Percentiles rank a stretch among this genome's conserved stretches.
phyloP scores from a whole-genome alignment of 1,140 invertebrate species.

The Hydropsyche tenuis region DNA sequence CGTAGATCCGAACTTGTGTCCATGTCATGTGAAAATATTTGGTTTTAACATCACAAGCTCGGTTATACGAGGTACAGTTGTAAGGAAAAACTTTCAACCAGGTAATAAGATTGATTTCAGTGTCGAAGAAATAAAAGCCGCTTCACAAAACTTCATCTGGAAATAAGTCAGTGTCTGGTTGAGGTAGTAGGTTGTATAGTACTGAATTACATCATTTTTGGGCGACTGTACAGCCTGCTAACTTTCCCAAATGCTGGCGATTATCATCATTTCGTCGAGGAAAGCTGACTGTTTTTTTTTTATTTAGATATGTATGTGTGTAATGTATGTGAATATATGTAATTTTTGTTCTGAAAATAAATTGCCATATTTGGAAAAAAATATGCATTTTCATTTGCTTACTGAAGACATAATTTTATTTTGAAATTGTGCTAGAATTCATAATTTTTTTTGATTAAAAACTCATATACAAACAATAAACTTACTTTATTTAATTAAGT shows the following conservation, averaged over 20 bases:
- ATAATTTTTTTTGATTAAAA: no score
- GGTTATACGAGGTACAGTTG: slow-evolving; percentile 45
- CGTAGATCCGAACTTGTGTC: slow-evolving; percentile 51
- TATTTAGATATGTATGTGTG: no score
- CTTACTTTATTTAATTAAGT: no score
- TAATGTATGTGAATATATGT: background rate
- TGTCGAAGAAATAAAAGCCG: background rate
- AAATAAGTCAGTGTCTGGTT: slow-evolving; percentile 56
- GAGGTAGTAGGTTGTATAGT: slow-evolving; percentile 84
- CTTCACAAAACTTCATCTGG: background rate
- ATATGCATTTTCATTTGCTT: no score
- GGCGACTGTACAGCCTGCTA: slow-evolving; percentile 79
- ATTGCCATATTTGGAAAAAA: no score
- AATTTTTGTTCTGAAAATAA: no score
- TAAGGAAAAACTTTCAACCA: slow-evolving; percentile 24
- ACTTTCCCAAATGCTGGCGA: slow-evolving; percentile 66
- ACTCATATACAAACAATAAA: no score
- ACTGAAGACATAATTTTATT: no score
- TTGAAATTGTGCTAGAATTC: no score
- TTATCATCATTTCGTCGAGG: slow-evolving; percentile 25
- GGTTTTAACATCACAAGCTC: slow-evolving; percentile 42
- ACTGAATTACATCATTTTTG: slow-evolving; percentile 69
- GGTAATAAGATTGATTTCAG: background rate
- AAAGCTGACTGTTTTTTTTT: no score
- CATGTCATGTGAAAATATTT: slow-evolving; percentile 27